Conservation (phyloP, 2,888 invertebrate species). For the Charanyca ferruginea region DNA sequence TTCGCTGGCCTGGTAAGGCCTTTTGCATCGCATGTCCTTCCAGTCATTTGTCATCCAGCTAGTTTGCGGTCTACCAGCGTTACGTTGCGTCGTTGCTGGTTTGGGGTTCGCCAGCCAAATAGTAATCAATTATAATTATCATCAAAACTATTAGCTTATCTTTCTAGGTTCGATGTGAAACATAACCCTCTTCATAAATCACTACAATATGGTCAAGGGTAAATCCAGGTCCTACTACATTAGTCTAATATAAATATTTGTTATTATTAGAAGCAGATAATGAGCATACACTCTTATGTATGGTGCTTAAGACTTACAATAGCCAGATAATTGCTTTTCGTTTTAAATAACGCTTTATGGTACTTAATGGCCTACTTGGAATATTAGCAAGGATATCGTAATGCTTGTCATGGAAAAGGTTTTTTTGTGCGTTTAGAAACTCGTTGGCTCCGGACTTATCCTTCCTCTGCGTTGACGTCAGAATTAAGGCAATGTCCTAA, state of each 20-base stretch:
- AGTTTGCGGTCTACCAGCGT: no score
- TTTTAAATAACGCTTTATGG: neutral
- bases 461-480: no score
- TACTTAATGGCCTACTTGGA: no score
- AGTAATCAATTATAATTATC: no score
- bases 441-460: neutral
- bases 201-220: conserved; percentile 18
- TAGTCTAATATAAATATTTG: conserved; percentile 34
- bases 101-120: no score
- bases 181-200: neutral
- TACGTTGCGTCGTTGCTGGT: no score
- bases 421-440: neutral
- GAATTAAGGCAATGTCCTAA: no score
- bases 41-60: no score
- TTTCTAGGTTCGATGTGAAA: neutral
- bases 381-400: neutral
- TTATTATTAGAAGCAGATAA: conserved; percentile 39
- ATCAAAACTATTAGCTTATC: no score
- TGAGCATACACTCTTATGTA: conserved; percentile 23
- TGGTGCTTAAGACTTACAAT: conserved; percentile 26
- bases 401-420: neutral
- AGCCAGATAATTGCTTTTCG: conserved; percentile 29
- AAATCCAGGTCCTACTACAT: neutral
- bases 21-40: no score
- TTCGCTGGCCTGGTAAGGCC: no score